Conservation (phyloP, 2,113 vertebrate species). For the Rhinichthys klamathensis region DNA sequence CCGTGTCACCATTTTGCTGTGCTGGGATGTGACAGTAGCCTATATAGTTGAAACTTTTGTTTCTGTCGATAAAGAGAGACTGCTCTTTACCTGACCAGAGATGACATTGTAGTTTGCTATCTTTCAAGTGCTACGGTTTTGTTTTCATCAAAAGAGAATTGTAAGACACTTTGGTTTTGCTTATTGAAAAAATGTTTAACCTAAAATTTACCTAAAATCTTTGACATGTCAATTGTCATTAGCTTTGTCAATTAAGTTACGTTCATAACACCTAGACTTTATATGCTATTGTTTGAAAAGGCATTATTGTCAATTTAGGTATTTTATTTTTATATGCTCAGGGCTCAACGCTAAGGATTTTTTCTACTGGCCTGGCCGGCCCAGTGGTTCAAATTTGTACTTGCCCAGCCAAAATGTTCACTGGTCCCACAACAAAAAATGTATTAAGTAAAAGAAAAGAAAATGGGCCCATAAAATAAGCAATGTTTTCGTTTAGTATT, state of each 20-base stretch:
- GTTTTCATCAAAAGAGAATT: neutral
- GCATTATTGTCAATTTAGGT: no score
- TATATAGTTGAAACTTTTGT: neutral
- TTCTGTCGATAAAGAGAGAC: neutral
- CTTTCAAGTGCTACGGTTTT: neutral
- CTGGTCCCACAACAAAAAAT: no score
- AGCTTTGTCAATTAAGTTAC: neutral
- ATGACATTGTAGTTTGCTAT: neutral
- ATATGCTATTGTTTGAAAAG: neutral
- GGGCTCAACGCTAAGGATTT: no score
- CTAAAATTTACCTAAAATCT: neutral
- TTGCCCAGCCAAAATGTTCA: no score
- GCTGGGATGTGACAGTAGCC: neutral
- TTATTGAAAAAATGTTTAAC: neutral
- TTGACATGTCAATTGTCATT: neutral
- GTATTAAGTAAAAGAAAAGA: no score
- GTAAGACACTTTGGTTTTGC: neutral
- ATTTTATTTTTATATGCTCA: no score
- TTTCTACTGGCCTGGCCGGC: no score
- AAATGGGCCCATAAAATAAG: no score
- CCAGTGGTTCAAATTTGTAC: no score
- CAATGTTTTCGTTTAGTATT: no score
- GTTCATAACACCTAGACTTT: neutral
- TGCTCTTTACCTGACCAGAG: neutral
- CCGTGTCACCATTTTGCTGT: neutral